Evolutionary conservation across 1,140 invertebrate genomes (phyloP).

Genomic region (Lasioglossum albipes): DNA sequence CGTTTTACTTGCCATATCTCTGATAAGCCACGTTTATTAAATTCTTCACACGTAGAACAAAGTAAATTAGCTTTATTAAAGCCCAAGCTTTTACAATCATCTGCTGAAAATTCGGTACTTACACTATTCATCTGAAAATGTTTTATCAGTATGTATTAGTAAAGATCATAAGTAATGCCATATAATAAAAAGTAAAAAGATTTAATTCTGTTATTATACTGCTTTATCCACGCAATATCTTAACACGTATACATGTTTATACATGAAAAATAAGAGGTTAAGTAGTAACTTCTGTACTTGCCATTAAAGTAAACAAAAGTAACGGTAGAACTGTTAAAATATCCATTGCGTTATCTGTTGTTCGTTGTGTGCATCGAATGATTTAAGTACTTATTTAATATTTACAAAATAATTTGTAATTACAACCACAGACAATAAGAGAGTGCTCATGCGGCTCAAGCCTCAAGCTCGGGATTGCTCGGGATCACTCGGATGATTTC

Average conservation of each 20-base stretch:
- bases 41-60: conserved; percentile 93
- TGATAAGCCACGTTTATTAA: conserved; percentile 88
- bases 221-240: neutral
- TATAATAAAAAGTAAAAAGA: neutral
- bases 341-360: conserved; percentile 22
- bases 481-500: no score
- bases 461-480: no score
- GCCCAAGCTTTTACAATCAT: conserved; percentile 92
- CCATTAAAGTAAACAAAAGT: conserved; percentile 20
- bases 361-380: neutral
- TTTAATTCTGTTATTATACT: neutral
- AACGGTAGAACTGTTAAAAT: neutral
- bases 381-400: neutral
- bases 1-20: conserved; percentile 81
- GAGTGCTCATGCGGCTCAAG: no score
- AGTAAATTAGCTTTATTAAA: conserved; percentile 92
- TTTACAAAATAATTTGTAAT: neutral
- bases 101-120: conserved; percentile 84
- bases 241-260: neutral
- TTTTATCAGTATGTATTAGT: neutral
- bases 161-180: neutral
- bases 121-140: conserved; percentile 29
- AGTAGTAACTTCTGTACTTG: neutral
- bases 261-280: conserved; percentile 20
- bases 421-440: neutral